Base-by-base conservation (phyloP, 2,888 invertebrate species). In the Leptinotarsa rubiginosa region DNA sequence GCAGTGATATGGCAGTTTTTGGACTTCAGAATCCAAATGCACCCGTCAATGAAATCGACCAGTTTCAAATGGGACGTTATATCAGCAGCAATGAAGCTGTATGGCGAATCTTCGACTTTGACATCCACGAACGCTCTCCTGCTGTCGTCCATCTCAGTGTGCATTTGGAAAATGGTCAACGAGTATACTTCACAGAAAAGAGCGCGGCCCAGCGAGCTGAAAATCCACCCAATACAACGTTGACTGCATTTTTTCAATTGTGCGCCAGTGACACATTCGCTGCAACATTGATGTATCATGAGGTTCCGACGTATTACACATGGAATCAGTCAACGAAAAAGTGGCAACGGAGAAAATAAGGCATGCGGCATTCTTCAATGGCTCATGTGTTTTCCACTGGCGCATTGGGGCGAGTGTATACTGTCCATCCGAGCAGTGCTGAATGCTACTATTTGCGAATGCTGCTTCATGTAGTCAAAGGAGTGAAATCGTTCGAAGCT, bases 381-480 rank as follows among this genome's bases (percentile, higher is more conserved):
- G 25, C 25, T 25, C 25, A 25, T 4, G 25, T 72, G 31, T 16
- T 4, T 49, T 49, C 49, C 16, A 49, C 13, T 49, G 76, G 83
- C 75, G 76, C 83, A 22, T 65, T 84, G 22, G 84, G 83, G 47
- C 78, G 83, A 20, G 20, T 86, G 1, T 85, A 84, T 70, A 81
- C 82, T 59, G 84, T 85, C 41, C 80, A 83, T 81, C 83, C 83
- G 52, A 84, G 72, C 18, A 76, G 85, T 47, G 50, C 59, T 54
- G 83, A 84, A 78, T 84, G 84, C 69, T 85, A 80, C 75, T 84
- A 81, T 80, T 79, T 86, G 72, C 80, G 84, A 12, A 75, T 86
- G 75, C 67, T 86, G 67, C 73, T 86, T 81, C 10, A 83, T 74
- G 82, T 86, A 15, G 80, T 67, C 25, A 25, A 25, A 25, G 84